Evolutionary conservation across 2,113 vertebrate genomes (phyloP), one percentile per base, ranked within the genome.

Genomic region (Oceanodroma tethys): DNA sequence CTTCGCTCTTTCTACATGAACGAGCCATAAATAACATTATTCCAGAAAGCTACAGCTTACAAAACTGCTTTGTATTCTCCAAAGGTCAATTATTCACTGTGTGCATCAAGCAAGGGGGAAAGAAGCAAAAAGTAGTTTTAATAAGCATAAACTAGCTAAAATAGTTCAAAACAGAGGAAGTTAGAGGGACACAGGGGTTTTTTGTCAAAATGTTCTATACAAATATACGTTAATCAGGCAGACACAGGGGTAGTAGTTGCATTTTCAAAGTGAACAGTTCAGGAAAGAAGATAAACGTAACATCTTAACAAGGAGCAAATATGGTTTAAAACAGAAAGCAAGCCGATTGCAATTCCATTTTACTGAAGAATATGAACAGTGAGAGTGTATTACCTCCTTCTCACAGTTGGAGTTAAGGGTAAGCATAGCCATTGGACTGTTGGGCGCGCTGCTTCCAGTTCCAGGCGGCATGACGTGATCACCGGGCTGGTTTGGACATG

Each of bases 391-490:
- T 98, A 99, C 99, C 98, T 99, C 99, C 97, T 99, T 99, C 96
- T 99, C 99, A 94, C 99, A 99, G 98, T 98, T 99, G 98, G 98
- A 98, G 98, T 99, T 99, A 68, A 99, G 98, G 86, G 99, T 99
- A 88, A 99, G 99, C 99, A 99, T 98, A 90, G 99, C 99, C 99
- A 99, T 99, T 16, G 99, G 99, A 97, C 99, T 99, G 99, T 99
- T 99, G 97, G 99, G 99, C 12, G 99, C 99, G 70, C 99, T 99
- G 99, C 99, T 99, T 96, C 99, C 99, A 47, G 98, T 99, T 84
- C 99, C 99, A 23, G 99, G 99, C 11, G 99, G 99, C 99, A 99
- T 99, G 98, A 99, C 99, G 92, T 99, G 99, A 81, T 99, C 99
- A 27, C 99, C 98, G 26, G 99, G 98, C 98, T 99, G 99, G 98